A percentile compares a stretch with the other conserved stretches of the same genome.
Evolutionary conservation across 2,888 invertebrate species (phyloP).

Genomic region (Halictus ligatus): DNA sequence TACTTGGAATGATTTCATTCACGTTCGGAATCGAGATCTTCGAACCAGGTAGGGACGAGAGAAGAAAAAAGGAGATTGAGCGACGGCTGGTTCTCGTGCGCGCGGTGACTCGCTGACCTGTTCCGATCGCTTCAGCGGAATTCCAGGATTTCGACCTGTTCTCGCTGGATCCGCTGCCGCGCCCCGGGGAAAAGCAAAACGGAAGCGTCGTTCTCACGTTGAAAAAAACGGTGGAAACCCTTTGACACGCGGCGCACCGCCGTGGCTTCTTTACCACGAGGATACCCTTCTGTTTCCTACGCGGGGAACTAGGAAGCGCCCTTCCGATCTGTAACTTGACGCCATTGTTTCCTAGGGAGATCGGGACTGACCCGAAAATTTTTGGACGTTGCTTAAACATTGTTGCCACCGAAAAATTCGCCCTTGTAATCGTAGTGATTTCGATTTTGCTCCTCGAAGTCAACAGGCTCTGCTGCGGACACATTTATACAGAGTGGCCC

Average conservation of each 20-base stretch:
- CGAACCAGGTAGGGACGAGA: neutral
- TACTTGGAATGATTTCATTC: conserved; percentile 65
- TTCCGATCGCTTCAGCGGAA: conserved; percentile 67
- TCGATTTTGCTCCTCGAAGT: too few species aligned
- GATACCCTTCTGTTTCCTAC: conserved; percentile 62
- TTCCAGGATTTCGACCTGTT: conserved; percentile 23
- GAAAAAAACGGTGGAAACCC: conserved; percentile 53
- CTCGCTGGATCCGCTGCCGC: conserved; percentile 28
- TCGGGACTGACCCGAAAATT: neutral
- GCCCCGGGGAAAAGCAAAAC: conserved; percentile 1
- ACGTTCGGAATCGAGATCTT: conserved; percentile 22
- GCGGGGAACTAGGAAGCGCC: conserved; percentile 44
- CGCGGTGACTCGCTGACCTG: conserved; percentile 41
- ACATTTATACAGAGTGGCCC: too few species aligned
- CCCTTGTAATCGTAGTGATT: neutral
- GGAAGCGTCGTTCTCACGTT: conserved; percentile 51
- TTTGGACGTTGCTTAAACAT: neutral
- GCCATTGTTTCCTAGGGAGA: conserved; percentile 16
- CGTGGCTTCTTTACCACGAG: conserved; percentile 67
- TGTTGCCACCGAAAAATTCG: neutral
- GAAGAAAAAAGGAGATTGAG: conserved; percentile 17
- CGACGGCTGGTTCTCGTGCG: neutral
- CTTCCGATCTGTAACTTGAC: conserved; percentile 53
- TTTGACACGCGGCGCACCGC: conserved; percentile 46
- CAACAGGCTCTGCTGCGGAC: too few species aligned